Conservation (phyloP, 23 tunicate genomes). For the Ciona savignyi region DNA sequence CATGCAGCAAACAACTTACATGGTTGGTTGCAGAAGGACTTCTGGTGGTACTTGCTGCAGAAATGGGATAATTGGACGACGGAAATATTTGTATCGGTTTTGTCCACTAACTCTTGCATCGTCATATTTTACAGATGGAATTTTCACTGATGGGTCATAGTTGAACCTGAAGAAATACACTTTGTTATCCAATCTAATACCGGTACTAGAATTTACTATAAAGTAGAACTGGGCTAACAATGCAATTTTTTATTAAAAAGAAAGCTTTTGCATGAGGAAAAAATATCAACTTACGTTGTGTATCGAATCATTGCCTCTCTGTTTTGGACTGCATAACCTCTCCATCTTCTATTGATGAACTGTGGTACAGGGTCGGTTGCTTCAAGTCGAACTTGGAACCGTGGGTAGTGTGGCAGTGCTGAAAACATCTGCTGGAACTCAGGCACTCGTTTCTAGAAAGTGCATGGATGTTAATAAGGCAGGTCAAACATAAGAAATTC, state of each 20-base stretch:
- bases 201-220: too few species aligned
- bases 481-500: too few species aligned
- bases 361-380: constrained; percentile 89
- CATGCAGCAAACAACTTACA: constrained; percentile 24
- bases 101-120: constrained; percentile 75
- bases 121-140: constrained; percentile 44
- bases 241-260: not conserved
- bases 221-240: not conserved
- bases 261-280: too few species aligned
- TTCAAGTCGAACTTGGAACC: constrained; percentile 66
- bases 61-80: constrained; percentile 94
- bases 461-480: too few species aligned
- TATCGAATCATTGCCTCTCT: constrained; percentile 82
- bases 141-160: constrained; percentile 62
- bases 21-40: constrained; percentile 88
- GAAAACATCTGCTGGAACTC: constrained; percentile 92
- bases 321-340: constrained; percentile 70
- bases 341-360: constrained; percentile 65
- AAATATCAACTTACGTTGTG: constrained; percentile 71
- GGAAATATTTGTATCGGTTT: constrained; percentile 89
- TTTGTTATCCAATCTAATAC: too few species aligned
- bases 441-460: constrained; percentile 76
- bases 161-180: constrained; percentile 44
- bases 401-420: constrained; percentile 83
- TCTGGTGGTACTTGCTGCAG: constrained; percentile 98